phyloP scores from a whole-genome alignment of 2,888 invertebrate species.

The Drosophila pseudotalamancana region DNA sequence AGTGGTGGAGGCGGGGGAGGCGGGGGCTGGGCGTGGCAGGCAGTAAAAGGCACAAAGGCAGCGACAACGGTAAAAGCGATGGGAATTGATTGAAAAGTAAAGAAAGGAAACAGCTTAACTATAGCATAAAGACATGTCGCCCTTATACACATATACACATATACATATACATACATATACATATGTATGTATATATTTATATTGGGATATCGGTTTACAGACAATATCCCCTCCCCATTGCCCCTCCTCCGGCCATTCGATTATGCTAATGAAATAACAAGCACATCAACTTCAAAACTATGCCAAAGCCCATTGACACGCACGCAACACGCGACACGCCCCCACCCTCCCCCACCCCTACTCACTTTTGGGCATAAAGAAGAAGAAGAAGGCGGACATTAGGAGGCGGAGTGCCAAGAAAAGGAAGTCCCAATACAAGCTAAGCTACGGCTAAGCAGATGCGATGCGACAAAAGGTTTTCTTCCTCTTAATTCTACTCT shows the following conservation, averaged over 20 bases:
- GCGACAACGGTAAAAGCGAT: conserved; percentile 68
- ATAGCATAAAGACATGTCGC: conserved; percentile 53
- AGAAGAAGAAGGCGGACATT: background rate
- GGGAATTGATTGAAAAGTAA: conserved; percentile 74
- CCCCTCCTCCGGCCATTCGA: conserved; percentile 51
- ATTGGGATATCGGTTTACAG: conserved; percentile 1
- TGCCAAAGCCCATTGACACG: conserved; percentile 63
- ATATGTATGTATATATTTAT: too few relatives aligned
- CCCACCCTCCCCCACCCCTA: background rate
- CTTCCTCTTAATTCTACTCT: background rate
- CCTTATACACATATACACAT: conserved; percentile 12
- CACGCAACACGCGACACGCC: conserved; percentile 18
- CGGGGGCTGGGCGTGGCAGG: conserved; percentile 10
- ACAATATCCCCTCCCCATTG: background rate
- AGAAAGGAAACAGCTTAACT: conserved; percentile 58
- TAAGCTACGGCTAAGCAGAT: conserved; percentile 15
- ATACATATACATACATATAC: background rate
- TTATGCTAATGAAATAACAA: conserved; percentile 79
- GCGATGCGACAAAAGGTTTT: background rate
- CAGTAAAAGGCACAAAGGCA: conserved; percentile 71
- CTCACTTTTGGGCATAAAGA: background rate
- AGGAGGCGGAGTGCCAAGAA: conserved; percentile 1
- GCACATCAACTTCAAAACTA: conserved; percentile 74
- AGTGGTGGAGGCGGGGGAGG: background rate
- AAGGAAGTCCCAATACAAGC: conserved; percentile 1